Evolutionary conservation across 2,797 vertebrate genomes (phyloP).

Genomic region (Schizopygopsis pylzovi): DNA sequence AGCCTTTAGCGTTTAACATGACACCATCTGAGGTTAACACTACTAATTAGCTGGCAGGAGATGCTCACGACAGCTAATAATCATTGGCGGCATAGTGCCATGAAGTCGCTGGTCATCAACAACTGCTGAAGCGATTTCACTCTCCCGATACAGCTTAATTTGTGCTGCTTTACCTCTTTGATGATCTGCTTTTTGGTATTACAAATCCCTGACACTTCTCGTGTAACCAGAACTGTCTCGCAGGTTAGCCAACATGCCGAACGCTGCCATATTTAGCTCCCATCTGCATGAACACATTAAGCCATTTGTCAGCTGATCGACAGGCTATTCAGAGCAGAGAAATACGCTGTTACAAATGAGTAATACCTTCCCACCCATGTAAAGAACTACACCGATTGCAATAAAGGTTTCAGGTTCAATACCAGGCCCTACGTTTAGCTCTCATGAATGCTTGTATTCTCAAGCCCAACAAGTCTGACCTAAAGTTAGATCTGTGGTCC

Average conservation of each 20-base stretch:
- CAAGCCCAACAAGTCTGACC: constrained; percentile 29
- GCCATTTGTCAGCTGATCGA: constrained; percentile 16
- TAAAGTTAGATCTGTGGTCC: constrained; percentile 35
- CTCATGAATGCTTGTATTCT: constrained; percentile 29
- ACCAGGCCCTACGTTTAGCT: background rate
- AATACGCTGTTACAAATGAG: constrained; percentile 8
- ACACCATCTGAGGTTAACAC: background rate
- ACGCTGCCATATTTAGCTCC: constrained; percentile 36
- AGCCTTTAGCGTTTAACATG: background rate
- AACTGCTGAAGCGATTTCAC: background rate
- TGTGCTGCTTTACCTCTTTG: constrained; percentile 10
- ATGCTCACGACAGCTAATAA: constrained; percentile 9
- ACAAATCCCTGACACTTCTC: constrained; percentile 23
- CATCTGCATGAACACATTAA: constrained; percentile 42
- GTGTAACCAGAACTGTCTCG: constrained; percentile 13
- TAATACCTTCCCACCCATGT: constrained; percentile 35
- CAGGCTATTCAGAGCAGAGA: constrained; percentile 12
- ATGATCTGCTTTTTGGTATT: constrained; percentile 21
- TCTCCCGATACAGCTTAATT: background rate
- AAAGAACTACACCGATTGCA: constrained; percentile 17
- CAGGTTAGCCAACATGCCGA: constrained; percentile 11
- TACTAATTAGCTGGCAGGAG: constrained; percentile 8
- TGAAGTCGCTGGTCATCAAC: background rate
- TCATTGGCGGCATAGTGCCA: constrained; percentile 10
- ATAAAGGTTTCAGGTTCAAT: constrained; percentile 37